These are phyloP conservation scores for Agapostemon virescens DNA, from an alignment of 2,888 invertebrate genomes.

Conservation along the genomic window DNA sequence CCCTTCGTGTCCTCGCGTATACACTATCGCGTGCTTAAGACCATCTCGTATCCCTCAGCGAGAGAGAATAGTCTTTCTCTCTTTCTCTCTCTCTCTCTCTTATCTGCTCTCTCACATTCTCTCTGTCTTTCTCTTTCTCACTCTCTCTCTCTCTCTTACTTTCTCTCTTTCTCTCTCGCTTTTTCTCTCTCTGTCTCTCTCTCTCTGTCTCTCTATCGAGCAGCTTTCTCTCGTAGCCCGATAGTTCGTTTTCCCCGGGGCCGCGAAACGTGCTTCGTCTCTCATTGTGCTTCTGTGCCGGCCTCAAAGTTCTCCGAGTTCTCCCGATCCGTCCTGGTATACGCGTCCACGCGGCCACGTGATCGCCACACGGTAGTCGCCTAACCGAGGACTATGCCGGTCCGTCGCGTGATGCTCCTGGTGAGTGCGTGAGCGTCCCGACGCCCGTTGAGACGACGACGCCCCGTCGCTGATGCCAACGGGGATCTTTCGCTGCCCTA, in stretches of 20 bases:
- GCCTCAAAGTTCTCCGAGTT: background rate
- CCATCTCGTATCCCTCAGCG: background rate
- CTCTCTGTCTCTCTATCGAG: background rate
- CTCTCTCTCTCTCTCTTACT: no score
- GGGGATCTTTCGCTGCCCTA: slow-evolving; percentile 11
- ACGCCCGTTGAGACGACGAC: slow-evolving; percentile 22
- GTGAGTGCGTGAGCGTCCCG: slow-evolving; percentile 55
- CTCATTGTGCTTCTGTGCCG: slow-evolving; percentile 12
- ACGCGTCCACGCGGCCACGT: slow-evolving; percentile 48
- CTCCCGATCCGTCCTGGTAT: background rate
- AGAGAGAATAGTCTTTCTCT: background rate
- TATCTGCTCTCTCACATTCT: no score
- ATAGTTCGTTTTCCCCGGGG: slow-evolving; percentile 5
- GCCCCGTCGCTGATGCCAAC: slow-evolving; percentile 32
- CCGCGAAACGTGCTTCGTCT: background rate
- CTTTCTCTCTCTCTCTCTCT: no score
- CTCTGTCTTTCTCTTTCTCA: no score
- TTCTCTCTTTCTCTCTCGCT: no score
- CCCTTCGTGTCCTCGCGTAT: background rate
- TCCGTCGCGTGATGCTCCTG: slow-evolving; percentile 46
- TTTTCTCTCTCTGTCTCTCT: no score
- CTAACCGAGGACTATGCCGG: background rate
- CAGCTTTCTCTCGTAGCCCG: background rate
- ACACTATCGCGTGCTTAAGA: background rate
- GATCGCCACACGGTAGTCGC: slow-evolving; percentile 41